A percentile compares a stretch with the other conserved stretches of the same genome.
These are phyloP conservation scores for Oryzaephilus surinamensis DNA, from an alignment of 1,140 invertebrate genomes.

Conservation along the genomic window DNA sequence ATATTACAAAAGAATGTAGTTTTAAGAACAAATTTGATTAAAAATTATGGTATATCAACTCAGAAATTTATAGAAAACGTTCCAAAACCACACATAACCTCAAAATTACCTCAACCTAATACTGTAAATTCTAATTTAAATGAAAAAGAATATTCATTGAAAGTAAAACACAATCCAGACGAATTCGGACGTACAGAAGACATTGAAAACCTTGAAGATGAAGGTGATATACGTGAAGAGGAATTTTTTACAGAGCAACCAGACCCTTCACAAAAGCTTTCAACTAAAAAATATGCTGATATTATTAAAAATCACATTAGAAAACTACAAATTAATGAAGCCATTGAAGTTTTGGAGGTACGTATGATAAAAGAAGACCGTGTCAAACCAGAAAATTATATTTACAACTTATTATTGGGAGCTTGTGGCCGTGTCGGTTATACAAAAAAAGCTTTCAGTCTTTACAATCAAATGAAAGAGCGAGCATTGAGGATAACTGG, in stretches of 20 bases:
- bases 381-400: conserved; percentile 64
- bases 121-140: no score
- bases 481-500: conserved; percentile 52
- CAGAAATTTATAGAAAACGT: no score
- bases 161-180: conserved; percentile 41
- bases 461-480: conserved; percentile 75
- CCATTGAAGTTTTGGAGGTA: conserved; percentile 62
- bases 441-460: conserved; percentile 69
- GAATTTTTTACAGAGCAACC: conserved; percentile 39
- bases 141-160: conserved; percentile 24
- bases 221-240: conserved; percentile 46
- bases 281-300: conserved; percentile 50
- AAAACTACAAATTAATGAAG: conserved; percentile 54
- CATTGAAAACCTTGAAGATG: conserved; percentile 34
- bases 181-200: conserved; percentile 37
- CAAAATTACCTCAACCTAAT: no score
- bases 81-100: no score
- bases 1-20: no score
- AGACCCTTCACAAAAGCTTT: conserved; percentile 38
- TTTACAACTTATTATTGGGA: conserved; percentile 70
- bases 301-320: conserved; percentile 56
- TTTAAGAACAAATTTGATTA: no score
- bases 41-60: no score
- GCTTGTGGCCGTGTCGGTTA: conserved; percentile 71
- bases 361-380: conserved; percentile 63